Base-by-base conservation (phyloP, 2,797 vertebrate species). In the Chiroxiphia lanceolata region DNA sequence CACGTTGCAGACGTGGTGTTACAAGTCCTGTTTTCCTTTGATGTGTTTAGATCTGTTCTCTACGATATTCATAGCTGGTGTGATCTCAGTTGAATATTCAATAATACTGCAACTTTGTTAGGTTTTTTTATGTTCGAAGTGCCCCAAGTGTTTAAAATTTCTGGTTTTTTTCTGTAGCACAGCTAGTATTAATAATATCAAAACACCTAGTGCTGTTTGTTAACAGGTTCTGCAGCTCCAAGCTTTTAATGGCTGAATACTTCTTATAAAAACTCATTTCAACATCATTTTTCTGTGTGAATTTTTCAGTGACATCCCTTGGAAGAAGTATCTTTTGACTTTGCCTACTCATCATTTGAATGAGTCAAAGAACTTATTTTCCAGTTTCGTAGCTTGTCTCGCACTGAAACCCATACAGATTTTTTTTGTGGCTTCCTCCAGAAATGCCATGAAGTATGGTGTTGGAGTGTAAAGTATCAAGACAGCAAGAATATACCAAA, bases 11-110 rank as follows among this genome's bases (percentile, higher is more conserved):
- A 29, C 27, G 11, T 48, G 20, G 10, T 47, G 8, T 74, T 81
- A 38, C 10, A 31, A 29, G 67, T 54, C 36, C 29, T 72, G 34
- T 48, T 90, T 88, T 33, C 33, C 42, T 61, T 90, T 50, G 47
- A n/a, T 47, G 31, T 75, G 6, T 64, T 87, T 82, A 16, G 20
- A n/a, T 68, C 19, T 68, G 8, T 68, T 89, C 44, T 21, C 63
- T 64, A 0, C 1, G 0, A 4, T 48, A 29, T 40, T 75, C 23
- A 3, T 44, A 53, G n/a, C 25, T 44, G 9, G 0, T 57, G 33
- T 54, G 15, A 50, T 67, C 38, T 86, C 38, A 19, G 7, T 70
- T 83, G 42, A 72, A 64, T 64, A 6, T 60, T 89, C 45, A 40
- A 1, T 50, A 76, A 19, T 69, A 42, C 12, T 63, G 21, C 11